Percentiles rank a stretch among this genome's conserved stretches.
Evolutionary conservation across 2,888 invertebrate species (phyloP).

Genomic region (Oscheius onirici): DNA sequence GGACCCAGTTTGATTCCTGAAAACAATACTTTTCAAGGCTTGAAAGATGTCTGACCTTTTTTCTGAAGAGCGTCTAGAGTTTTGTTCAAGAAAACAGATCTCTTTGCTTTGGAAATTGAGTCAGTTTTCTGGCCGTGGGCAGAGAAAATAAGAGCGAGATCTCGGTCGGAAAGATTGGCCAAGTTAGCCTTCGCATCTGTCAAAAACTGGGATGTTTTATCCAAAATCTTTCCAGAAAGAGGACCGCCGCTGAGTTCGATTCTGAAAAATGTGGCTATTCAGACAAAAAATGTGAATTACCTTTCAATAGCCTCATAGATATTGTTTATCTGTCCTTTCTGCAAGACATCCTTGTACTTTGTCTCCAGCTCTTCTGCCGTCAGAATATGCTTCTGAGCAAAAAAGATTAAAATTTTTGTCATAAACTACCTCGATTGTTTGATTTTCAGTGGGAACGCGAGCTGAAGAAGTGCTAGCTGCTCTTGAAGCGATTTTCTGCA

Average conservation of each 20-base stretch:
- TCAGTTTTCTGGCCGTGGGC: neutral
- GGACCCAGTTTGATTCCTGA: slow-evolving; percentile 4
- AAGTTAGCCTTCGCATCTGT: neutral
- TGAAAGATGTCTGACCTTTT: neutral
- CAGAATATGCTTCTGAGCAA: slow-evolving; percentile 5
- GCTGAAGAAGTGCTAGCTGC: slow-evolving; percentile 17
- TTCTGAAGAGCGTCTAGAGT: neutral
- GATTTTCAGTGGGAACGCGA: neutral
- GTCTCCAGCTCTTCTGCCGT: neutral
- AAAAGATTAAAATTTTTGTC: no score
- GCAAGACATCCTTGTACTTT: slow-evolving; percentile 1
- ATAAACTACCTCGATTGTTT: neutral
- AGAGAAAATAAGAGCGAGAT: slow-evolving; percentile 6
- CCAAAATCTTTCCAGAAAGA: slow-evolving; percentile 7
- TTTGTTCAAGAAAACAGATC: neutral
- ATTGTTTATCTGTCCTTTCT: neutral
- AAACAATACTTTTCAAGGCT: neutral
- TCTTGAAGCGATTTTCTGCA: slow-evolving; percentile 4
- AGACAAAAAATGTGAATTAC: neutral
- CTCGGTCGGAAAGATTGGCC: neutral
- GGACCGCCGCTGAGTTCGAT: slow-evolving; percentile 6
- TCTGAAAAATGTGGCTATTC: neutral
- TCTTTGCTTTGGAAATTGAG: neutral
- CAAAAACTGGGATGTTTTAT: neutral
- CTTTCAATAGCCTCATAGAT: slow-evolving; percentile 3